phyloP scores from a whole-genome alignment of 2,888 invertebrate species.

The Autographa gamma region DNA sequence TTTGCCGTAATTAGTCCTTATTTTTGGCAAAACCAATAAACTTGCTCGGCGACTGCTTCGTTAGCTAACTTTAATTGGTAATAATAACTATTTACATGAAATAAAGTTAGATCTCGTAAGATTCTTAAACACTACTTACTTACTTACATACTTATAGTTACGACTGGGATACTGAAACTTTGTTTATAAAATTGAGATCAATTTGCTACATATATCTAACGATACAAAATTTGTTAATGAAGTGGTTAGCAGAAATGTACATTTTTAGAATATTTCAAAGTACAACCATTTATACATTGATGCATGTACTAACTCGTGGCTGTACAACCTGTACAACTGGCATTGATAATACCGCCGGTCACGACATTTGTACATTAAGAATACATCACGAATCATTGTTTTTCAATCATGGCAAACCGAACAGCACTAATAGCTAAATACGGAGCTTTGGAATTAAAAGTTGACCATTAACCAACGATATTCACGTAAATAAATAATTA shows the following conservation, averaged over 20 bases:
- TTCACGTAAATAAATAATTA: slow-evolving; percentile 5
- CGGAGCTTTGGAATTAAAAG: slow-evolving; percentile 23
- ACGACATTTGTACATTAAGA: slow-evolving; percentile 55
- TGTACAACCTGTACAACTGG: slow-evolving; percentile 21
- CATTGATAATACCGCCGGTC: slow-evolving; percentile 41
- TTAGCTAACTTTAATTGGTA: slow-evolving; percentile 16
- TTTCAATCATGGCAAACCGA: slow-evolving; percentile 30
- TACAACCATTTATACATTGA: slow-evolving; percentile 23
- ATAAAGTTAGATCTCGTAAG: background rate
- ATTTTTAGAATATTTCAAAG: slow-evolving; percentile 14
- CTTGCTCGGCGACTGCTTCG: background rate
- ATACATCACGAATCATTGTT: slow-evolving; percentile 45
- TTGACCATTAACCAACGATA: slow-evolving; percentile 28
- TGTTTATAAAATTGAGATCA: too few relatives aligned
- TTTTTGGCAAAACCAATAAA: too few relatives aligned
- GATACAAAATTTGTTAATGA: background rate
- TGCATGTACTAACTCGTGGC: slow-evolving; percentile 37
- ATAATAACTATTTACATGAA: slow-evolving; percentile 17
- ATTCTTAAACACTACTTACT: too few relatives aligned
- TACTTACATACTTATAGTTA: too few relatives aligned
- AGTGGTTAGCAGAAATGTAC: slow-evolving; percentile 7
- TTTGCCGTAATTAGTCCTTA: too few relatives aligned
- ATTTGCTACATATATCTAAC: too few relatives aligned
- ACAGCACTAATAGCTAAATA: slow-evolving; percentile 24
- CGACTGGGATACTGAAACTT: too few relatives aligned